Evolutionary conservation across 2,113 vertebrate species (phyloP), one percentile per base, ranked within the genome.

Genomic region (Thryonomys swinderianus): DNA sequence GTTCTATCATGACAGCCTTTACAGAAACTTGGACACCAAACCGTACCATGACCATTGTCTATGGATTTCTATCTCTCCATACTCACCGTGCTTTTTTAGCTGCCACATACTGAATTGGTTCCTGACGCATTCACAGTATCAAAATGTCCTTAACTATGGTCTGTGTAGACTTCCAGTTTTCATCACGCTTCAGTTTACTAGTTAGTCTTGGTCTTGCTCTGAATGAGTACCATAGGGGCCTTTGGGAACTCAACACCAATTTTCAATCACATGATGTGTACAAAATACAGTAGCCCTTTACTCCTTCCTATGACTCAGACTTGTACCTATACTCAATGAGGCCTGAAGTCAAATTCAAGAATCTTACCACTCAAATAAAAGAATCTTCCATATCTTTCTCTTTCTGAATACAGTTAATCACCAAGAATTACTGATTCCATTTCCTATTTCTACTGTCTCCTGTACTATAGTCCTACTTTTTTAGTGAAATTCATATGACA

Each of bases 301-400:
- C 51, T 66, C 30, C 34, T 94, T 73, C 34, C 69, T 67, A 71
- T 92, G 42, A 64, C 21, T 96, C 34, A 80, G n/a, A 78, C 12
- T 61, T 74, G 11, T 66, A 27, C 12, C 2, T 73, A 78, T 73
- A 34, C 45, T 67, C 82, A 85, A 88, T 40, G 45, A 93, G 82
- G n/a, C 16, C 69, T 57, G 59, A 78, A 42, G 30, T 67, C 59
- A 95, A 74, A 91, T 55, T 55, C 10, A 57, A 45, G 9, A 45
- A 73, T 42, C 18, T 91, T 79, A 80, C 20, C 94, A 90, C 55
- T 83, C 67, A 86, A 88, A 59, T 21, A 57, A 53, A 91, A 93
- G 5, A 2, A 74, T 37, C 23, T 13, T 88, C 86, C 76, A 40
- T 40, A 61, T 4, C 53, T 64, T 89, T 94, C 61, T 91, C 45